Conservation (phyloP, 1,140 invertebrate species). For the Lasioglossum baleicum region DNA sequence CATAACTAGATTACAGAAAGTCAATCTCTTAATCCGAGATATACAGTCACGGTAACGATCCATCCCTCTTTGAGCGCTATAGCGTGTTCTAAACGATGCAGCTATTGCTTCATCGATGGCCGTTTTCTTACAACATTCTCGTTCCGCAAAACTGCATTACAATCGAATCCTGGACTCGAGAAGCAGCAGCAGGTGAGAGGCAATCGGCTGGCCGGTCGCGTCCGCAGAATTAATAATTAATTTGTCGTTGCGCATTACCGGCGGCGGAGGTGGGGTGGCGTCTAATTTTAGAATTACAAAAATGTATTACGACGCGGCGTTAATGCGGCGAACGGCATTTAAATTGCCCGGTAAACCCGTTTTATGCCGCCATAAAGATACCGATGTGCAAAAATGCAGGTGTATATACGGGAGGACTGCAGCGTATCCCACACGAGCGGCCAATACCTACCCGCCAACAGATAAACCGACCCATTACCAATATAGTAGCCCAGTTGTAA, state of each 20-base stretch:
- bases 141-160: too few relatives aligned
- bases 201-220: neutral
- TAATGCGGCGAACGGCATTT: conserved; percentile 50
- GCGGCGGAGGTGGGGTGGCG: neutral
- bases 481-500: conserved; percentile 51
- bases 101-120: too few relatives aligned
- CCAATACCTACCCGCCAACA: conserved; percentile 14
- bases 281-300: conserved; percentile 48
- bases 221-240: conserved; percentile 14
- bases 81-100: too few relatives aligned
- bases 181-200: too few relatives aligned
- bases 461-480: conserved; percentile 56
- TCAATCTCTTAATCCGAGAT: too few relatives aligned
- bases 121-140: too few relatives aligned
- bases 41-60: too few relatives aligned
- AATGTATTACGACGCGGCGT: conserved; percentile 54
- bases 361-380: conserved; percentile 60
- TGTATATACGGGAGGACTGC: neutral
- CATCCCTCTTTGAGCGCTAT: too few relatives aligned
- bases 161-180: too few relatives aligned
- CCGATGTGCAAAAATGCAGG: conserved; percentile 53
- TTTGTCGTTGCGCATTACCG: neutral
- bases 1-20: too few relatives aligned
- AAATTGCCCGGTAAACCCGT: conserved; percentile 54
- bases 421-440: conserved; percentile 24